Evolutionary conservation across 2,888 invertebrate species (phyloP), one percentile per base, ranked within the genome.

Genomic region (Stenotaenia linearis): DNA sequence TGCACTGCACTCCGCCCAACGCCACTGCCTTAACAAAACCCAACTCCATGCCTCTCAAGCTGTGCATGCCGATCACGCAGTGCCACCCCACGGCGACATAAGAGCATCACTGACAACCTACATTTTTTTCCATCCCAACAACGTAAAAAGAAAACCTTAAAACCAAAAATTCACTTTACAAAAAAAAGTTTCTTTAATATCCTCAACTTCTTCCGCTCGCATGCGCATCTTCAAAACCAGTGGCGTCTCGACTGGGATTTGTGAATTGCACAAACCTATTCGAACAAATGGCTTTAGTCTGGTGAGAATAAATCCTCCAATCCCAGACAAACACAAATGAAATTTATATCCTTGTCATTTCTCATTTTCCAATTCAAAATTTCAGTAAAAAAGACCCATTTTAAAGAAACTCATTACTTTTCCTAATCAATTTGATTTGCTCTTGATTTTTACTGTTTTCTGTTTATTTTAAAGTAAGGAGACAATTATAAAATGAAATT

Each of bases 91-190:
- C 69, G 69, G 23, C 69, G 69, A 15, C 69, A 28, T 28, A 69
- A 69, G 69, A 69, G 69, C 69, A 69, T 69, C 69, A 69, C 23
- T 69, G 69, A 69, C 69, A 69, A 69, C 69, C 28, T 69, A 28
- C 2, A 25, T 69, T 69, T 69, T 56, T 56, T 56, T 56, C 23
- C n/a, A 6, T 21, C 56, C 21, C 15, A 56, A 56, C 56, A 12
- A 56, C 23, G n/a, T 69, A 28, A 12, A 15, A 45, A 32, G 21
- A 50, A 50, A 50, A 18, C 2, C 18, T 50, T 18, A 7, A 50
- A 50, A 50, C 50, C 69, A 28, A 56, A 69, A 69, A 28, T 69
- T 56, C 56, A 18, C n/a, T n/a, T n/a, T n/a, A n/a, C n/a, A n/a
- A n/a, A n/a, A n/a, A n/a, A n/a, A n/a, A n/a, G n/a, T n/a, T n/a